phyloP scores from a whole-genome alignment of 2,797 vertebrate genomes.

The Catostomus latipinnis region DNA sequence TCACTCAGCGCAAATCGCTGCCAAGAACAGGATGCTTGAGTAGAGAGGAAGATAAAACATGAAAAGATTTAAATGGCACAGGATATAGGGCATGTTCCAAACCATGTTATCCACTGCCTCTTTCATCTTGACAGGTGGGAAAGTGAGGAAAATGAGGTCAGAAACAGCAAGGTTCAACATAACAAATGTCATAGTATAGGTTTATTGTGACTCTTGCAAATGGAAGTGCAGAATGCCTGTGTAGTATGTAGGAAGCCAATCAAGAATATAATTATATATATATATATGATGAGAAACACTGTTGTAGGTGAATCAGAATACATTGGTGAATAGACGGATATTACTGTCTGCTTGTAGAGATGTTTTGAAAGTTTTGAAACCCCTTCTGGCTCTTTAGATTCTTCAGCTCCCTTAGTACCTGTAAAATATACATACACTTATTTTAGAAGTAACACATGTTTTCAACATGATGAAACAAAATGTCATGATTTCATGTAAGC shows the following conservation, averaged over 20 bases:
- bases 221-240: slow-evolving; percentile 68
- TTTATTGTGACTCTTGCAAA: slow-evolving; percentile 67
- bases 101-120: slow-evolving; percentile 54
- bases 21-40: slow-evolving; percentile 71
- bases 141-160: slow-evolving; percentile 71
- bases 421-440: background rate
- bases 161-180: slow-evolving; percentile 75
- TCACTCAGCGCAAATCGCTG: slow-evolving; percentile 70
- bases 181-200: slow-evolving; percentile 67
- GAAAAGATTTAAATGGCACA: slow-evolving; percentile 68
- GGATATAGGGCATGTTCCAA: slow-evolving; percentile 67
- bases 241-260: slow-evolving; percentile 74
- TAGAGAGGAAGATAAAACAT: slow-evolving; percentile 76
- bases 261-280: slow-evolving; percentile 68
- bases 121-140: slow-evolving; percentile 70
- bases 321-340: background rate
- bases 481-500: too few relatives aligned
- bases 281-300: slow-evolving; percentile 67
- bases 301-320: background rate
- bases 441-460: background rate
- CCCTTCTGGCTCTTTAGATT: too few relatives aligned
- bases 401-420: background rate
- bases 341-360: background rate
- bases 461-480: background rate
- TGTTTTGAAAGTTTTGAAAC: too few relatives aligned